Evolutionary conservation across 2,888 invertebrate genomes (phyloP), one percentile per base, ranked within the genome.

Genomic region (Baronia brevicornis): DNA sequence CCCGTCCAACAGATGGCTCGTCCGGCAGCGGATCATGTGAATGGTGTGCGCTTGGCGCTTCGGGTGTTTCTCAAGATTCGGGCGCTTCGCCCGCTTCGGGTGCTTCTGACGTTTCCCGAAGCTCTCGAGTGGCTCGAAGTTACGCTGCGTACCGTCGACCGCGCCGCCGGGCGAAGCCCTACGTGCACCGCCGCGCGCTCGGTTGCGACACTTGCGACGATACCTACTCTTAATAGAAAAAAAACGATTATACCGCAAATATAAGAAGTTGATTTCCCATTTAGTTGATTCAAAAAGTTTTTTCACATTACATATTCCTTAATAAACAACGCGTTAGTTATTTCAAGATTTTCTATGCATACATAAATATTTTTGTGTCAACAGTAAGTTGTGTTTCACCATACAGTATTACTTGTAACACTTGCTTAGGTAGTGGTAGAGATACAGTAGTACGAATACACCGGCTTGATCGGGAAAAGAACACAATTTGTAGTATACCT

Each of bases 11-110:
- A 78, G 79, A 77, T 53, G 67, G 58, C 28, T 71, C 79, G 44
- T 72, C 73, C 37, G 62, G 49, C 49, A 58, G 60, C 46, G 58
- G 51, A 22, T 65, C 67, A 48, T 74, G 75, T 49, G 60, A 60
- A 61, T 75, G 74, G 67, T 68, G 71, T 61, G 72, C 62, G 28
- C 46, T 57, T 43, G 50, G 40, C 28, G 57, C 45, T 37, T 52
- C 48, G 26, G 49, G 48, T 17, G 37, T 41, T 23, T 44, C 48
- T 14, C 46, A 37, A 33, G 41, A 46, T 34, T 43, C 49, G 21
- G 42, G 38, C 41, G 36, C 36, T 21, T 42, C 48, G 21, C 47
- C 39, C 30, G 43, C 46, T 22, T 43, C 51, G 27, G 42, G 38
- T 24, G 33, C 33, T 22, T 31, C 44, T 28, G 13, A 28, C 27